Evolutionary conservation across 35 echinoderm and acorn worm genomes (phyloP).

Genomic region (Stichopus chloronotus): DNA sequence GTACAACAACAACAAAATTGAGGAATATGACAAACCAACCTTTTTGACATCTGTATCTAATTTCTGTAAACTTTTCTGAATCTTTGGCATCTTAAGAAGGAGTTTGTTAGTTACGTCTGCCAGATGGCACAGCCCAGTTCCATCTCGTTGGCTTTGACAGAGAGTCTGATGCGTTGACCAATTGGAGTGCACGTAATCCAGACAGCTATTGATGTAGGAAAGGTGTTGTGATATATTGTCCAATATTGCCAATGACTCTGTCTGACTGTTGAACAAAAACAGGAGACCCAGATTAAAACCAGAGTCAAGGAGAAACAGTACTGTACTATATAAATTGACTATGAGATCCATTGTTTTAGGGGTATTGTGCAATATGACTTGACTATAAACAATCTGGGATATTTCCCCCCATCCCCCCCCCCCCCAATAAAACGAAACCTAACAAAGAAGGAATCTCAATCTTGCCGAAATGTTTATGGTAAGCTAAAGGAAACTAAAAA

Average conservation of each 20-base stretch:
- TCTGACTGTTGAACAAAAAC: constrained; percentile 24
- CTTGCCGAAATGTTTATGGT: too few species aligned
- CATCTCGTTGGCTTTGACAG: constrained; percentile 15
- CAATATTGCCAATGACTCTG: constrained; percentile 34
- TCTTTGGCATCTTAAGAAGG: not conserved
- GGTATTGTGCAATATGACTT: not conserved
- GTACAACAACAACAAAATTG: not conserved
- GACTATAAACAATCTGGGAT: not conserved
- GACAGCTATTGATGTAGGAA: constrained; percentile 27
- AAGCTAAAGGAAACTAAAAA: too few species aligned
- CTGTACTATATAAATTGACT: not conserved
- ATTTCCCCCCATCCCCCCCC: not conserved
- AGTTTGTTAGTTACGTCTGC: constrained; percentile 22
- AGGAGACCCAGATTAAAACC: not conserved
- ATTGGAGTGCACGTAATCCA: constrained; percentile 47
- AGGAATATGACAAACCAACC: constrained; percentile 13
- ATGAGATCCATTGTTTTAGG: not conserved
- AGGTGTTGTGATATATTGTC: constrained; percentile 51
- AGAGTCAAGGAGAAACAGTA: too few species aligned
- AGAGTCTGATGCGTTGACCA: constrained; percentile 13
- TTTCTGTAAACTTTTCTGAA: constrained; percentile 3
- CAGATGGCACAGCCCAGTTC: constrained; percentile 8
- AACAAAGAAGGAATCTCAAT: too few species aligned
- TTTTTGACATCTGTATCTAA: constrained; percentile 14
- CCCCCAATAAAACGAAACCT: too few species aligned